Base-by-base conservation (phyloP, 2,113 vertebrate genomes). In the Pedetes capensis region DNA sequence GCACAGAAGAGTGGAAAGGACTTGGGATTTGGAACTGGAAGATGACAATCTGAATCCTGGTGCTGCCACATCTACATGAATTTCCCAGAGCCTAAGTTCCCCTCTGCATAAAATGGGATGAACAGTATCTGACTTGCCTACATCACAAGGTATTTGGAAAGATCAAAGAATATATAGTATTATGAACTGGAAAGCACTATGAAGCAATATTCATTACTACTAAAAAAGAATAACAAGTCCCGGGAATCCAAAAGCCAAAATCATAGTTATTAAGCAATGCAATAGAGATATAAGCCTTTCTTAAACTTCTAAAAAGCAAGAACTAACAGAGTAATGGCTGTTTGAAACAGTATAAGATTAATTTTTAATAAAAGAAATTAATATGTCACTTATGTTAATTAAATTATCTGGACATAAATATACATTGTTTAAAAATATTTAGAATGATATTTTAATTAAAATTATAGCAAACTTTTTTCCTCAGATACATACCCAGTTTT, bases 401-500 rank as follows among this genome's bases (percentile, higher is more conserved):
- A 90, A 53, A 37, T 86, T 42, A 93, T 89, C 76, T 49, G 20
- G 39, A 17, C 3, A 81, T 2, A 82, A 74, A 29, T 37, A 6
- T 39, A 0, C 27, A 57, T 89, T 75, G 18, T 61, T 86, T 86
- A 68, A 51, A 55, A 80, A 72, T 68, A n/a, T 2, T 75, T 87
- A 78, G 64, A 83, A 29, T 11, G 12, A 13, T 22, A 29, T 27
- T 93, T 91, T 47, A 51, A 71, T 86, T 49, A 39, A 87, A 51
- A 80, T 75, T 83, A 22, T 11, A 76, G 5, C 63, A 34, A 89
- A 89, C 6, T 51, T 66, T 25, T 86, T 76, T 72, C 61, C 13
- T 22, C 92, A 64, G 59, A 3, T 97, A 99, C 99, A 97, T 98
- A 99, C 99, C 99, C 99, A 27, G 99, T 99, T 97, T 99, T 99